Percentiles rank a stretch among this genome's conserved stretches.
Evolutionary conservation across 92 coral and sea anemone species (phyloP).

Genomic region (Phenganax stokvisi): DNA sequence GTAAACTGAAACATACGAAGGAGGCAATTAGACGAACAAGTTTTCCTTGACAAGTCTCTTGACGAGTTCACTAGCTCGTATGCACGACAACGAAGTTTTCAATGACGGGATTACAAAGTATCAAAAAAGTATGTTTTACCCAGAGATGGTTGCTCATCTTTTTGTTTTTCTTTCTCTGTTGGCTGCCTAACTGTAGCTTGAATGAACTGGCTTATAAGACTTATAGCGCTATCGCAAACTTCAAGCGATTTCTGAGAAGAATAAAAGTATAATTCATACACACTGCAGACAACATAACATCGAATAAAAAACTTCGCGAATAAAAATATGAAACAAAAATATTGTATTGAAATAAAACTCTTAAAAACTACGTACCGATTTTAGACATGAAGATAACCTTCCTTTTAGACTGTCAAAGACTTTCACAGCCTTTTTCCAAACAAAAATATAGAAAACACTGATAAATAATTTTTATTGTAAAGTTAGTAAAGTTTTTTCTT

Average conservation of each 20-base stretch:
- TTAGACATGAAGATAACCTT: slow-evolving; percentile 32
- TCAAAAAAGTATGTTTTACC: background rate
- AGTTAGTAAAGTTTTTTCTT: too few species aligned
- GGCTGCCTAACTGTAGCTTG: slow-evolving; percentile 27
- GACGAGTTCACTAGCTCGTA: too few species aligned
- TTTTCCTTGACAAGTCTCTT: too few species aligned
- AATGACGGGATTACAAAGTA: background rate
- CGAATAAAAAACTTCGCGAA: too few species aligned
- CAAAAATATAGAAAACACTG: background rate
- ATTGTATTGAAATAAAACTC: background rate
- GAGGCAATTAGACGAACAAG: background rate
- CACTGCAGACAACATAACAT: background rate
- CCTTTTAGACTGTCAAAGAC: slow-evolving; percentile 35
- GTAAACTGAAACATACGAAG: slow-evolving; percentile 45
- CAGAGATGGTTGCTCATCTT: slow-evolving; percentile 36
- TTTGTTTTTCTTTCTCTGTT: slow-evolving; percentile 23
- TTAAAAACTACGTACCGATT: slow-evolving; percentile 15
- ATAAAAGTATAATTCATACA: background rate
- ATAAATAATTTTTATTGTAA: too few species aligned
- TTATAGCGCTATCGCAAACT: slow-evolving; percentile 29
- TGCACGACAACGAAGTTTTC: too few species aligned
- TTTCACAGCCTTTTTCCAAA: slow-evolving; percentile 11
- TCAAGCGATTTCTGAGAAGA: slow-evolving; percentile 15
- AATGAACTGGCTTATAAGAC: slow-evolving; percentile 26
- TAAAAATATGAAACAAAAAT: too few species aligned